Base-by-base conservation (phyloP, 2,113 vertebrate genomes). In the Python bivittatus region DNA sequence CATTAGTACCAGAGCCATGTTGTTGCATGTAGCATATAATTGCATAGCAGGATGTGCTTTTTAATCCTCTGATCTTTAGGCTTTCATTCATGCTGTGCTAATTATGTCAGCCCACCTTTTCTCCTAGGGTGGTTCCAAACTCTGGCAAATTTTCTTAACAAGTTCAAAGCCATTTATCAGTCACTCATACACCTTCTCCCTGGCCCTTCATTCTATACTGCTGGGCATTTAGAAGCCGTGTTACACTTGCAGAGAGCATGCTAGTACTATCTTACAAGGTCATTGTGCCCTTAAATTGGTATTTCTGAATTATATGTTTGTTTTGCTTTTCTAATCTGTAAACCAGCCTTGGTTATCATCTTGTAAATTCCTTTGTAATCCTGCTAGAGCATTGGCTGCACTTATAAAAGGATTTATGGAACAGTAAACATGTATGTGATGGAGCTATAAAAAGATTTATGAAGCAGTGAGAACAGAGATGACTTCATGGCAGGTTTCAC, bases 311-410 rank as follows among this genome's bases (percentile, higher is more conserved):
- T 88, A 72, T 95, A 90, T 95, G 3, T 95, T 96, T 89, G 93
- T 95, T 96, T 95, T 90, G 20, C 88, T 94, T 91, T 96, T 95
- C 95, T 95, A 95, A 95, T 97, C 96, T 93, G 92, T 92, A 95
- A 87, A 94, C 96, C 95, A 95, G 94, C 90, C 88, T 92, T 15
- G 0, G 61, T 94, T 95, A 92, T 6, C 93, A 95, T 94, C 93
- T 93, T 96, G 94, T 97, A 97, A 96, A 94, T 95, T 92, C 96
- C 92, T 96, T 95, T 94, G 89, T 94, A 96, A 95, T 96, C 91
- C 94, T 96, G 92, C 94, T 95, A 91, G 90, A 96, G 95, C 92
- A 93, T 94, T 90, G 94, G 92, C 90, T 93, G 89, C 88, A 96
- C 92, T 95, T 93, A 88, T 95, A 96, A 97, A 95, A 93, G 52